Evolutionary conservation across 1,140 invertebrate genomes (phyloP).

Genomic region (Cephus cinctus): DNA sequence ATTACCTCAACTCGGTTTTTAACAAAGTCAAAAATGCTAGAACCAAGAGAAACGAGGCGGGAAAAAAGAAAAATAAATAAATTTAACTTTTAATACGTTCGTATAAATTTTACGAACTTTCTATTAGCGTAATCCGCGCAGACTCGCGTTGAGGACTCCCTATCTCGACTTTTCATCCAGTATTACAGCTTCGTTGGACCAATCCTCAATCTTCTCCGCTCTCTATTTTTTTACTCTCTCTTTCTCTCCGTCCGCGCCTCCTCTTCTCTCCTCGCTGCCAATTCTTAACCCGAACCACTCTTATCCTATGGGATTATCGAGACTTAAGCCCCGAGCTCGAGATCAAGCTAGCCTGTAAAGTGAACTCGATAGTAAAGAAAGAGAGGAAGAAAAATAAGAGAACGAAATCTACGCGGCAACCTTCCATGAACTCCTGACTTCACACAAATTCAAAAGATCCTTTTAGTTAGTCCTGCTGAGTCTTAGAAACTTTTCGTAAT

Average conservation of each 20-base stretch:
- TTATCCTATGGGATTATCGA: slow-evolving; percentile 19
- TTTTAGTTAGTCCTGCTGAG: no score
- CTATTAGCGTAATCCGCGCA: slow-evolving; percentile 34
- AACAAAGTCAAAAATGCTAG: no score
- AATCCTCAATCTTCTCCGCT: background rate
- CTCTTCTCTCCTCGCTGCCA: background rate
- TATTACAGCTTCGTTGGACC: slow-evolving; percentile 23
- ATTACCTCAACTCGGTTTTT: no score
- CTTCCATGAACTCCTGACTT: no score
- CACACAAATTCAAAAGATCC: no score
- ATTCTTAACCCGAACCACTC: slow-evolving; percentile 6
- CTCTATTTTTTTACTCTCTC: background rate
- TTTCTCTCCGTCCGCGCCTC: background rate
- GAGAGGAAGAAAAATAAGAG: background rate
- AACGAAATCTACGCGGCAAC: no score
- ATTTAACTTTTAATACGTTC: slow-evolving; percentile 20
- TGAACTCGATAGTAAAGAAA: background rate
- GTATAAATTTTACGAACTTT: slow-evolving; percentile 28
- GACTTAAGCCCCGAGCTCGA: no score
- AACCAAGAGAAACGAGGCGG: no score
- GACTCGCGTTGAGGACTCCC: slow-evolving; percentile 16
- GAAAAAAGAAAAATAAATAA: no score
- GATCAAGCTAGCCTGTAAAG: no score
- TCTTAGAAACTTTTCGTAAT: no score
- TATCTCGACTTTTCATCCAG: slow-evolving; percentile 34